A percentile compares a stretch with the other conserved stretches of the same genome.
phyloP scores from a whole-genome alignment of 2,113 vertebrate species.

The Origma solitaria region DNA sequence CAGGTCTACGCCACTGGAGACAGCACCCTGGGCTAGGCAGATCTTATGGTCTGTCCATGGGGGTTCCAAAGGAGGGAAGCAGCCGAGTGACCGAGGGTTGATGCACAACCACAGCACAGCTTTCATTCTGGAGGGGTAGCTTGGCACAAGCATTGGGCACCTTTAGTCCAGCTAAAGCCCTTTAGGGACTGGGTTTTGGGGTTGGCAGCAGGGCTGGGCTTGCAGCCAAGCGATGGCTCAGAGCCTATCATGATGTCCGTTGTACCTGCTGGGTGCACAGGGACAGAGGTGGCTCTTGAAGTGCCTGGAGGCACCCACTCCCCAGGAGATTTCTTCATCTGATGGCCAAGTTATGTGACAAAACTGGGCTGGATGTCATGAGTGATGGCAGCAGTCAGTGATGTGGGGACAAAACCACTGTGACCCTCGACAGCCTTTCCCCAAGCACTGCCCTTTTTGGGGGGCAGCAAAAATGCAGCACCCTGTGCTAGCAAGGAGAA shows the following conservation, averaged over 20 bases:
- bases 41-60: neutral
- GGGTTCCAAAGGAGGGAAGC: neutral
- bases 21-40: neutral
- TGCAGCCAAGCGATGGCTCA: neutral
- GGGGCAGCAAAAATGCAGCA: neutral
- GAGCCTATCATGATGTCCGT: neutral
- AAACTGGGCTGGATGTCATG: neutral
- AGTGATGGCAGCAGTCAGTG: neutral
- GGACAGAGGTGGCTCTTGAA: neutral
- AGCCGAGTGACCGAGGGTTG: neutral
- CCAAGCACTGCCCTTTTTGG: neutral
- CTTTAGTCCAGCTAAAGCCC: neutral
- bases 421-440: neutral
- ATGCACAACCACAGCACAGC: neutral
- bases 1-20: neutral
- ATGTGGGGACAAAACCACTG: neutral
- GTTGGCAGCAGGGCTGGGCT: neutral
- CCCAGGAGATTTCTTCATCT: neutral
- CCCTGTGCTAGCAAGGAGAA: neutral
- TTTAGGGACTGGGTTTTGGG: neutral
- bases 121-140: neutral
- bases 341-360: neutral
- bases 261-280: neutral
- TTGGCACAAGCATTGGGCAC: neutral
- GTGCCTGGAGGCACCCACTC: neutral